Evolutionary conservation across 2,797 vertebrate genomes (phyloP), one percentile per base, ranked within the genome.

Genomic region (Kryptolebias ocellatus): DNA sequence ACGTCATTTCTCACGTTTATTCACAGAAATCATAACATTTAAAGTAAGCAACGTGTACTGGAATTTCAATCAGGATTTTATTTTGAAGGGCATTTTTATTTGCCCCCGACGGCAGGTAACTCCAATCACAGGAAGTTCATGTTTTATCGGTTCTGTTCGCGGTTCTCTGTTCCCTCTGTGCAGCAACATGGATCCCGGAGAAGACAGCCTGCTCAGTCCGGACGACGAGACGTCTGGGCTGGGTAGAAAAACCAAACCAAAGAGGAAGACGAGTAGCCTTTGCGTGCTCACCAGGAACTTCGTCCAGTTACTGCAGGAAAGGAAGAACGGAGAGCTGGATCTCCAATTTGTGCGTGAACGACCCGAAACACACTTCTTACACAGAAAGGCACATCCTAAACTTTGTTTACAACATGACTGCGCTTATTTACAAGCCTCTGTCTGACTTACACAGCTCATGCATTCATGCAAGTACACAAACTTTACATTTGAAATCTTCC

Each of bases 271-370:
- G 85, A 96, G 94, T 83, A 98, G 96, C 73, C 93, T 98, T 5
- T 92, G 93, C 27, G 63, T 94, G 56, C 94, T 98, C 57, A 94
- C 97, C 53, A 93, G 90, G 65, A 95, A 92, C 89, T 99, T 99
- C 86, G 93, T 98, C 57, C 92, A 90, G 24, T 86, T 98, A 66
- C 90, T 99, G 37, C 95, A 96, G 80, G 94, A 96, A 78, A 93
- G 95, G 64, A 93, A 96, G 89, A 95, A 93, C 70, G 96, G 97
- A 20, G 94, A 94, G 78, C 87, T 99, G 83, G 96, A 98, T 90
- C 93, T 99, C 4, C 96, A 95, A 88, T 89, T 94, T 62, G 97
- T 97, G 92, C 89, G 93, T 83, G 42, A 56, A 4, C 16, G 12
- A 15, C 24, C 11, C 4, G 8, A 39, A 39, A 39, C 37, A 39